Base-by-base conservation (phyloP, 2,113 vertebrate species). In the Etia nguti region DNA sequence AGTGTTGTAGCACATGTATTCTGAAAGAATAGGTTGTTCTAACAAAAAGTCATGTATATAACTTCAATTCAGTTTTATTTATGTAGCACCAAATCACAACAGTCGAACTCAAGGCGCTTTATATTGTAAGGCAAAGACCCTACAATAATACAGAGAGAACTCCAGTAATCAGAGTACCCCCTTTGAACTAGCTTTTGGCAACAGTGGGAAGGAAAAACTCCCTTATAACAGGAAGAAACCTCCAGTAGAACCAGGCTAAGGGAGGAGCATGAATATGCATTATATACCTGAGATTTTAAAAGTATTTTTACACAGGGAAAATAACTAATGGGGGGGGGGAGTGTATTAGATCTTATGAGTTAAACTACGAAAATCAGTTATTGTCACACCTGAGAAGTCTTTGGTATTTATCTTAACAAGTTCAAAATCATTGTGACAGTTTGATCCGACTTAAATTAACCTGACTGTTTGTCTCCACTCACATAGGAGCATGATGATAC, bases 401-500 rank as follows among this genome's bases (percentile, higher is more conserved):
- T 38, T 46, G n/a, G 38, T 24, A 73, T 73, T 73, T 26, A 46
- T 70, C 16, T 36, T 26, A 36, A 20, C 6, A 26, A 9, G 55
- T 54, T 46, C 26, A 83, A 38, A 22, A 22, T 77, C 13, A 9
- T 11, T 87, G 22, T 79, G n/a, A 73, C 73, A 52, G 12, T 79
- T 73, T 22, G n/a, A 84, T 41, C 15, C 4, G 10, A 48, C 10
- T 38, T 11, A 20, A 38, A 54, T 34, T 34, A 46, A 89, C 54
- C 34, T 84, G 5, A 9, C 34, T 54, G 8, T 86, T 81, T 50
- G 55, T 85, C 82, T 88, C 20, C 38, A 4, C 86, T 86, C 52
- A 11, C 62, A 16, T 93, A 99, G 98, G 98, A 96, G 77, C 97
- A 97, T 34, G 97, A 83, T 31, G 97, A 97, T 83, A 94, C 93